These are phyloP conservation scores for Microcebus jonahi DNA, from an alignment of 2,113 vertebrate genomes.

Conservation along the genomic window DNA sequence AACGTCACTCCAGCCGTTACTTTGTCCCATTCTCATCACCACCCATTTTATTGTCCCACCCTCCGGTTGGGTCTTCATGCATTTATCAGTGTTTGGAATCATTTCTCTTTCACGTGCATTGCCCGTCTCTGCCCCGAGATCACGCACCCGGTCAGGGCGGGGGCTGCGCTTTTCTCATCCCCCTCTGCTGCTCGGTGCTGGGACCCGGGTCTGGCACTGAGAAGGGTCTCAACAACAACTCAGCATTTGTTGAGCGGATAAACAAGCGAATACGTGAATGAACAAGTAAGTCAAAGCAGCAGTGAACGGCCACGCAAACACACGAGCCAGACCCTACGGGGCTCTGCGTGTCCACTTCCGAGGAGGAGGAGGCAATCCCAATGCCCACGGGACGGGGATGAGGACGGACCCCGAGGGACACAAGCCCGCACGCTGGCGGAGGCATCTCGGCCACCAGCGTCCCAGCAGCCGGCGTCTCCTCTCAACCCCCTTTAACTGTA, in stretches of 20 bases:
- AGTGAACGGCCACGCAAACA: background rate
- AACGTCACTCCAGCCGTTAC: background rate
- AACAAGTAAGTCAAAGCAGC: background rate
- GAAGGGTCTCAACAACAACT: background rate
- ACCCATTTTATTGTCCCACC: too few species aligned
- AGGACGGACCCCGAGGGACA: rapidly evolving
- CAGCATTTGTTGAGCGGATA: rapidly evolving
- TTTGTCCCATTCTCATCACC: background rate
- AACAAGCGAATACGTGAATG: background rate
- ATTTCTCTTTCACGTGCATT: rapidly evolving
- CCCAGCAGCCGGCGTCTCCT: background rate
- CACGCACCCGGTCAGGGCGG: background rate
- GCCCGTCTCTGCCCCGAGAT: background rate
- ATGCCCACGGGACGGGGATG: rapidly evolving
- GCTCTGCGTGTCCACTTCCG: background rate
- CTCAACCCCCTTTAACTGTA: background rate
- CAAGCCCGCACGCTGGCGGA: background rate
- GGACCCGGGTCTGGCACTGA: background rate
- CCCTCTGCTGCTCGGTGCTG: background rate
- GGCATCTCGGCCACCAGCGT: background rate
- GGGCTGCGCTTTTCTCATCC: background rate
- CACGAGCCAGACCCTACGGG: background rate
- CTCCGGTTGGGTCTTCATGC: background rate
- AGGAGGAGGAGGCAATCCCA: background rate
- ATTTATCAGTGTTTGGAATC: too few species aligned